Percentiles rank a stretch among this genome's conserved stretches.
These are phyloP conservation scores for Procambarus clarkii DNA, from an alignment of 1,140 invertebrate species.

Conservation along the genomic window DNA sequence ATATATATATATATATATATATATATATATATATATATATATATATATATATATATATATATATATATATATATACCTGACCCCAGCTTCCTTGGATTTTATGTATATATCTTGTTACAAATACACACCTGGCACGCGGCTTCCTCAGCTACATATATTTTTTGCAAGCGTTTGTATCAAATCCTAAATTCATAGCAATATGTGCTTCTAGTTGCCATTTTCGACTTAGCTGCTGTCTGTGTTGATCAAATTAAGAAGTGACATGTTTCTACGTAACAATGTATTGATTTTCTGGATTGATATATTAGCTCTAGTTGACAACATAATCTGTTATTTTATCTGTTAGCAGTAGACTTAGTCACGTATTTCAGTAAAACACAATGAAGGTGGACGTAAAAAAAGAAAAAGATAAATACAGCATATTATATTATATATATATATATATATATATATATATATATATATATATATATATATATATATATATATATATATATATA, in stretches of 20 bases:
- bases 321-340: background rate
- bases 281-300: conserved; percentile 7
- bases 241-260: background rate
- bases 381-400: background rate
- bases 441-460: conserved; percentile 1
- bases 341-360: conserved; percentile 13
- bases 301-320: background rate
- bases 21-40: no score
- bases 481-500: conserved; percentile 6
- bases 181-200: background rate
- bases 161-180: background rate
- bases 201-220: background rate
- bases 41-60: no score
- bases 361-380: background rate
- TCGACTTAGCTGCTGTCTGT: conserved; percentile 4
- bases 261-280: background rate
- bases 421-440: no score
- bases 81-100: background rate
- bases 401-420: background rate
- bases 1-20: no score
- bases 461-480: conserved; percentile 6
- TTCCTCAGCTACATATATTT: background rate
- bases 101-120: background rate
- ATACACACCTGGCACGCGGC: background rate
- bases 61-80: no score